These are phyloP conservation scores for Margarornis squamiger DNA, from an alignment of 2,797 vertebrate genomes.

Conservation along the genomic window DNA sequence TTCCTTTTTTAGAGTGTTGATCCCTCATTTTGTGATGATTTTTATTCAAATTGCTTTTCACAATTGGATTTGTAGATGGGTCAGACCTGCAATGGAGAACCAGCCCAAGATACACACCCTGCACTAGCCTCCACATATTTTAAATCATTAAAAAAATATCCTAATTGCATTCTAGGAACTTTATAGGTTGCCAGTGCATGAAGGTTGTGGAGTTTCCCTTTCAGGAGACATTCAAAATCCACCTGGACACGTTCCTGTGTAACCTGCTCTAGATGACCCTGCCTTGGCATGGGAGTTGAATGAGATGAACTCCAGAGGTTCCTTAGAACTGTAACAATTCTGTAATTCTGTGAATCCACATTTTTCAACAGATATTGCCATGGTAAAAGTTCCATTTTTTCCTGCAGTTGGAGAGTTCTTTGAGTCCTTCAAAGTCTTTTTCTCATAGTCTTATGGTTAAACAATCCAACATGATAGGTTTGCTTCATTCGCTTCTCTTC, in stretches of 20 bases:
- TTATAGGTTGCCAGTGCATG: not conserved
- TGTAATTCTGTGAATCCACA: not conserved
- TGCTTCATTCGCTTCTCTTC: not conserved
- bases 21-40: not conserved
- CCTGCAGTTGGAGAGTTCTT: not conserved
- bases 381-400: not conserved
- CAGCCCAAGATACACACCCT: not conserved
- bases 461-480: not conserved
- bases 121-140: not conserved
- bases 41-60: not conserved
- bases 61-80: not conserved
- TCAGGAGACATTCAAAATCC: not conserved
- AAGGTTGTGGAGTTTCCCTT: not conserved
- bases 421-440: not conserved
- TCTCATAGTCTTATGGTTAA: not conserved
- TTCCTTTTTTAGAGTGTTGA: not conserved
- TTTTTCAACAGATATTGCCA: not conserved
- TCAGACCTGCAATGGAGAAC: not conserved
- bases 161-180: not conserved
- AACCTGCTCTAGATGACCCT: not conserved
- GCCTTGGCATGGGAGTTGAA: not conserved
- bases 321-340: not conserved
- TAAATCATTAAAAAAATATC: not conserved
- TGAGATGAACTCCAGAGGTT: not conserved
- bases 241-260: not conserved